phyloP scores from a whole-genome alignment of 2,113 vertebrate genomes.

The Chascanopsetta lugubris region DNA sequence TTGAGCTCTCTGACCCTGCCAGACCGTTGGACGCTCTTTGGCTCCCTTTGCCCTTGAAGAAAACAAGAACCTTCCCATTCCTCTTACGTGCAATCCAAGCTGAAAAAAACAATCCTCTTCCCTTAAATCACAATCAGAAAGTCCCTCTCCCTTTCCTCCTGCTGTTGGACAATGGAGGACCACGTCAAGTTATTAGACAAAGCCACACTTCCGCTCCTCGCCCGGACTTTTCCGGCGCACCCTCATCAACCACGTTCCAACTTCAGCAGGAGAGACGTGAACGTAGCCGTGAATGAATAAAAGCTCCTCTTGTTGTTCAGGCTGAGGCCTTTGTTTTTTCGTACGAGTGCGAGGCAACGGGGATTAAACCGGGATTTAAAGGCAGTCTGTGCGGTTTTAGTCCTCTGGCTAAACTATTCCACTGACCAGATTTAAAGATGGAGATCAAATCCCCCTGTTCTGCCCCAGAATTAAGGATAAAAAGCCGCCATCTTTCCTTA shows the following conservation, averaged over 20 bases:
- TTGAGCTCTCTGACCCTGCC: constrained; percentile 3
- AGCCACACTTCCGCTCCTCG: background rate
- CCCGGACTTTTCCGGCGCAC: background rate
- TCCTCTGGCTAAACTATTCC: background rate
- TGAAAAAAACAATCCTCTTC: background rate
- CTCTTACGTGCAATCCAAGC: background rate
- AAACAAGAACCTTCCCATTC: background rate
- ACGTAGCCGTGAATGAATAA: background rate
- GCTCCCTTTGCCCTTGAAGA: background rate
- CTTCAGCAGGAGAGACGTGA: too few species aligned
- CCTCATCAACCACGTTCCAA: background rate
- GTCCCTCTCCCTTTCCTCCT: background rate
- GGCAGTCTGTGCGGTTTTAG: background rate
- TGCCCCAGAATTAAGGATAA: too few species aligned
- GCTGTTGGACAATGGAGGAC: background rate
- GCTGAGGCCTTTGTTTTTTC: background rate
- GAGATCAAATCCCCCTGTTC: too few species aligned
- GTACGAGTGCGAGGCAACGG: background rate
- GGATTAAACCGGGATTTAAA: constrained; percentile 17
- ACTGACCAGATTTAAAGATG: background rate
- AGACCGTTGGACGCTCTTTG: background rate
- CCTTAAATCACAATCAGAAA: background rate
- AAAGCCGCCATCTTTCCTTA: background rate
- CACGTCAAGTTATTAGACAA: constrained; percentile 14
- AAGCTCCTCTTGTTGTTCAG: background rate